phyloP scores from a whole-genome alignment of 2,888 invertebrate species.

The Oxytorus armatus region DNA sequence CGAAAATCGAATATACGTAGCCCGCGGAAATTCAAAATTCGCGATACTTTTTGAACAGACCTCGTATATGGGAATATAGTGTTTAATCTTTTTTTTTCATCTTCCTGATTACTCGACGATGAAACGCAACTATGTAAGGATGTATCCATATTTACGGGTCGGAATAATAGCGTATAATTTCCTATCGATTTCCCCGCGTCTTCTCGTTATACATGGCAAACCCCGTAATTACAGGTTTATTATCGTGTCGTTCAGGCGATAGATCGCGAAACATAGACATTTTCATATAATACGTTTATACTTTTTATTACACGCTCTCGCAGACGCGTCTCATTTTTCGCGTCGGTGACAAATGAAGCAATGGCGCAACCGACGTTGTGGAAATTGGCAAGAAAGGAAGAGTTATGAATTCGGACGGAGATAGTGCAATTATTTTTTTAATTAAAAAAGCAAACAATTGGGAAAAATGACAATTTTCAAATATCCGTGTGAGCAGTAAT shows the following conservation, averaged over 20 bases:
- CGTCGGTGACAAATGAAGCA: not conserved
- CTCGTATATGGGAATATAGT: not conserved
- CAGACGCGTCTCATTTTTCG: too few species aligned
- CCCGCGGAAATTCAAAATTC: too few species aligned
- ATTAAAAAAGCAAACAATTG: too few species aligned
- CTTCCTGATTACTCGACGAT: not conserved
- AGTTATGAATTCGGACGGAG: too few species aligned
- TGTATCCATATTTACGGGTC: not conserved
- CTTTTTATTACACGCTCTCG: too few species aligned
- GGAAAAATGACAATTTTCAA: too few species aligned
- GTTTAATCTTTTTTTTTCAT: constrained; percentile 5
- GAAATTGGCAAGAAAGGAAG: too few species aligned
- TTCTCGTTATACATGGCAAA: constrained; percentile 23
- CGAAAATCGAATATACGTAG: too few species aligned
- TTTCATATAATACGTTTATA: constrained; percentile 33
- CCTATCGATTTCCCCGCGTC: constrained; percentile 20
- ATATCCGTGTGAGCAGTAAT: too few species aligned
- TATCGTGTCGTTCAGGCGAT: constrained; percentile 13
- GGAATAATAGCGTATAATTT: constrained; percentile 42
- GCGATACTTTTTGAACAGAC: not conserved
- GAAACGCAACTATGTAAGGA: not conserved
- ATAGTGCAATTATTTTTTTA: too few species aligned
- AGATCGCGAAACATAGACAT: constrained; percentile 32
- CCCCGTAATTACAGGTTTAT: constrained; percentile 38
- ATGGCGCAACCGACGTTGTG: too few species aligned